Conservation (phyloP, 2,888 invertebrate species). For the Fabriciana adippe region DNA sequence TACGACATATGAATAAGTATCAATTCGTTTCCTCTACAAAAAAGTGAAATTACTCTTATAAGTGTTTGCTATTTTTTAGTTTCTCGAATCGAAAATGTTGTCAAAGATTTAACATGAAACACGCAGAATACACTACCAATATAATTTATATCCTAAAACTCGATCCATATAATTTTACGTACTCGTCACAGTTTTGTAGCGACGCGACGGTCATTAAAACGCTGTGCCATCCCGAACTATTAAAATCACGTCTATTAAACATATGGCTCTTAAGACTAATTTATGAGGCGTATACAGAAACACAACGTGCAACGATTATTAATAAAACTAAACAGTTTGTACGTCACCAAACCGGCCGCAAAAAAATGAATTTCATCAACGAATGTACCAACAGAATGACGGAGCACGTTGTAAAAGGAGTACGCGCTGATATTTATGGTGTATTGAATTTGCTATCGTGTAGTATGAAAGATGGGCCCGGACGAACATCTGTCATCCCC, state of each 20-base stretch:
- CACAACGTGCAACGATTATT: constrained; percentile 43
- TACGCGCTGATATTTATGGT: constrained; percentile 61
- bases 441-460: constrained; percentile 72
- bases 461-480: constrained; percentile 69
- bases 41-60: too few relatives aligned
- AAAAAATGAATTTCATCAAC: constrained; percentile 40
- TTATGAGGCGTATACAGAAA: constrained; percentile 38
- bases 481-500: constrained; percentile 75
- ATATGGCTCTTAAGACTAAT: constrained; percentile 40
- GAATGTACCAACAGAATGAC: constrained; percentile 39
- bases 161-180: constrained; percentile 4
- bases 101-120: neutral
- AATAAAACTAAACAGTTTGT: constrained; percentile 43
- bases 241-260: constrained; percentile 43
- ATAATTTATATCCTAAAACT: neutral
- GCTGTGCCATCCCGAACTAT: constrained; percentile 35
- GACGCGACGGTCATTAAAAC: constrained; percentile 26
- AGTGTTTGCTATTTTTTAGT: too few relatives aligned
- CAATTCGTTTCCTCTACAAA: too few relatives aligned
- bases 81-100: neutral
- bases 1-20: too few relatives aligned
- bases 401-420: constrained; percentile 38
- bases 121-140: neutral
- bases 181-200: constrained; percentile 4
- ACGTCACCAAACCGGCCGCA: constrained; percentile 39